Conservation (phyloP, 2,113 vertebrate species). For the Burhinus oedicnemus region DNA sequence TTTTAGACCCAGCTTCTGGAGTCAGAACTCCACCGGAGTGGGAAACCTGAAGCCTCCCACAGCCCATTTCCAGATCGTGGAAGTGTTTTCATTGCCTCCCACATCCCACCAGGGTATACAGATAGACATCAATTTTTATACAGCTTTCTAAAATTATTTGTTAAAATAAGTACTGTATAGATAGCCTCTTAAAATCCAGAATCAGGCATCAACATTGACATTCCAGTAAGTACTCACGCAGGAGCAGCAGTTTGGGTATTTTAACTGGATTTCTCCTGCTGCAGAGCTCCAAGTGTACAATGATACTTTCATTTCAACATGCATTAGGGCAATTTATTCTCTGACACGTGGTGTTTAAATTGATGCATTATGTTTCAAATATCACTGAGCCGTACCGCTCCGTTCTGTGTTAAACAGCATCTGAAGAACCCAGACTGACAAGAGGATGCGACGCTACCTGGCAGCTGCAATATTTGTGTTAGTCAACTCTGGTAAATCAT, state of each 20-base stretch:
- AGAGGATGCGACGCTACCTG: neutral
- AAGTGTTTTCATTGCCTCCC: conserved; percentile 12
- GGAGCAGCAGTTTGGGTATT: neutral
- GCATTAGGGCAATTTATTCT: neutral
- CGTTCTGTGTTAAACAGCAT: neutral
- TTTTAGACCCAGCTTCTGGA: conserved; percentile 2
- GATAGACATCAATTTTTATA: neutral
- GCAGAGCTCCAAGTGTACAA: neutral
- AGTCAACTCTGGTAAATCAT: neutral
- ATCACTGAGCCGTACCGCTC: neutral
- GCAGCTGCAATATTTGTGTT: neutral
- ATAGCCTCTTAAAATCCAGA: neutral
- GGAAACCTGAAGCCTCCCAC: conserved; percentile 30
- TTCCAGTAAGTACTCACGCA: neutral
- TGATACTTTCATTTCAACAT: neutral
- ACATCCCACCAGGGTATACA: neutral
- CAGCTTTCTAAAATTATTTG: conserved; percentile 16
- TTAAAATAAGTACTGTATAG: neutral
- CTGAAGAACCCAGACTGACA: neutral
- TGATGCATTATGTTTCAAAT: neutral
- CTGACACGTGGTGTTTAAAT: neutral
- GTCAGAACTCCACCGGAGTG: neutral
- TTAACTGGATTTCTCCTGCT: neutral
- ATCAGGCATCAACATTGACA: neutral
- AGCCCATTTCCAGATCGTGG: neutral